Percentiles rank a stretch among this genome's conserved stretches.
Evolutionary conservation across 2,888 invertebrate species (phyloP).

Genomic region (Micropterix aruncella): DNA sequence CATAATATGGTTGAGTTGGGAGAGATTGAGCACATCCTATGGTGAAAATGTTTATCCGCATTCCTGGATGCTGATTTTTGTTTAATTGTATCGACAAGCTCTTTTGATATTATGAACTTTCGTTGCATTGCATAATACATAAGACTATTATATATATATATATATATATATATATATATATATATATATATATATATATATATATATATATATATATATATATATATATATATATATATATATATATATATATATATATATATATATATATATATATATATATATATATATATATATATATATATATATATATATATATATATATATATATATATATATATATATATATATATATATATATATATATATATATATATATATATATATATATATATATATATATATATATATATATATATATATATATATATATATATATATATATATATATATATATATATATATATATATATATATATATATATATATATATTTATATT

Average conservation of each 20-base stretch:
- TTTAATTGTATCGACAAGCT: too few species aligned
- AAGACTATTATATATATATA: too few species aligned
- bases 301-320: constrained; percentile 10
- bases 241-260: constrained; percentile 9
- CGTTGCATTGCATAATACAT: too few species aligned
- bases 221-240: constrained; percentile 9
- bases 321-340: constrained; percentile 11
- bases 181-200: constrained; percentile 9
- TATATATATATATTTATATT: too few species aligned
- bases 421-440: constrained; percentile 6
- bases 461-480: too few species aligned
- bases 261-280: constrained; percentile 10
- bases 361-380: constrained; percentile 10
- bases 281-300: constrained; percentile 10
- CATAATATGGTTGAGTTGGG: too few species aligned
- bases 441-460: too few species aligned
- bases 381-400: constrained; percentile 3
- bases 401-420: neutral
- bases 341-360: constrained; percentile 12
- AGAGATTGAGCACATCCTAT: too few species aligned
- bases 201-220: constrained; percentile 9
- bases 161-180: neutral
- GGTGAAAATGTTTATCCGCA: too few species aligned
- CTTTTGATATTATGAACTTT: too few species aligned
- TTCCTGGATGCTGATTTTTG: too few species aligned